Percentiles rank a stretch among this genome's conserved stretches.
These are phyloP conservation scores for Hermatobates lingyangjiaoensis DNA, from an alignment of 1,140 invertebrate species.

Conservation along the genomic window DNA sequence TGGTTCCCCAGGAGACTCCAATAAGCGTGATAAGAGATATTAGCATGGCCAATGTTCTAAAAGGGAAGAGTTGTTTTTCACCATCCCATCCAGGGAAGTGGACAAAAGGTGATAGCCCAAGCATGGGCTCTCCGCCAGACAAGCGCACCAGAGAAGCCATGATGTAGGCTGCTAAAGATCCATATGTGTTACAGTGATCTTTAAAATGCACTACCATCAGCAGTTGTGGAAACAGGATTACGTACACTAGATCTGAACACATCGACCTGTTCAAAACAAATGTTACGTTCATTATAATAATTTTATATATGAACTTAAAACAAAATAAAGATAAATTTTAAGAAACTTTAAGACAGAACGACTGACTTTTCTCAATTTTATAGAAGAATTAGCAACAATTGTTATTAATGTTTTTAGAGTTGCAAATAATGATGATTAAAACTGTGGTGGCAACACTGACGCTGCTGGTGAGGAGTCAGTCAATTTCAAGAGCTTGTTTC, in stretches of 20 bases:
- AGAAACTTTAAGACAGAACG: too few relatives aligned
- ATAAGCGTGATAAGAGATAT: slow-evolving; percentile 57
- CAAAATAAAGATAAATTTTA: too few relatives aligned
- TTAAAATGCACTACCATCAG: slow-evolving; percentile 93
- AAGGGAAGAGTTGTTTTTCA: slow-evolving; percentile 64
- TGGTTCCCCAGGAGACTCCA: slow-evolving; percentile 56
- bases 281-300: neutral
- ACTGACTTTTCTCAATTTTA: too few relatives aligned
- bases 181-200: slow-evolving; percentile 87
- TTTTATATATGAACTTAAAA: too few relatives aligned
- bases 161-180: slow-evolving; percentile 75
- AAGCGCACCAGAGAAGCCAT: slow-evolving; percentile 73
- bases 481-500: too few relatives aligned
- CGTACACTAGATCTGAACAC: slow-evolving; percentile 94
- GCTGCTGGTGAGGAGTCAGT: too few relatives aligned
- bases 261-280: slow-evolving; percentile 44
- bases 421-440: too few relatives aligned
- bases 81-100: slow-evolving; percentile 73
- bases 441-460: too few relatives aligned
- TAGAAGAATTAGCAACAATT: too few relatives aligned
- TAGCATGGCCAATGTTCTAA: slow-evolving; percentile 78
- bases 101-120: slow-evolving; percentile 65
- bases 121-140: slow-evolving; percentile 68
- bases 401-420: too few relatives aligned
- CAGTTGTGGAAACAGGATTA: slow-evolving; percentile 94